Conservation (phyloP, 2,888 invertebrate species). For the Rambutsinella grinnellia region DNA sequence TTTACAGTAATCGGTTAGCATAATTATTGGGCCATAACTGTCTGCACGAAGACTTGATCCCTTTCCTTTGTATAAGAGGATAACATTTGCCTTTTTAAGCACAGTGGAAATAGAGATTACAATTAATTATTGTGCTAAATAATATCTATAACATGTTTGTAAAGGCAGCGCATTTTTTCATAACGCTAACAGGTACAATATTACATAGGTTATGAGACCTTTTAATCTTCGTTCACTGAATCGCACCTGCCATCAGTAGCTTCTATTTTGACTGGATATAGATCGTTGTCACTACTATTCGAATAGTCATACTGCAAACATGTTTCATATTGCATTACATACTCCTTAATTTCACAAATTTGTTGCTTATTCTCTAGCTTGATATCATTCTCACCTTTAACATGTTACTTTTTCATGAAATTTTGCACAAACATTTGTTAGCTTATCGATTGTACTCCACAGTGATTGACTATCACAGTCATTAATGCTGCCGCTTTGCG, state of each 20-base stretch:
- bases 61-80: constrained; percentile 44
- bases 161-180: constrained; percentile 14
- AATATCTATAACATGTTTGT: not conserved
- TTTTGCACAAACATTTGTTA: constrained; percentile 10
- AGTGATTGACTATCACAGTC: not conserved
- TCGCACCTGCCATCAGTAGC: not conserved
- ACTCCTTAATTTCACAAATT: not conserved
- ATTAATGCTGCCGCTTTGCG: no score
- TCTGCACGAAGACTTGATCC: constrained; percentile 36
- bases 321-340: not conserved
- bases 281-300: not conserved
- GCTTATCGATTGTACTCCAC: constrained; percentile 8
- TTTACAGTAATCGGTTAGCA: constrained; percentile 51
- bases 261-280: not conserved
- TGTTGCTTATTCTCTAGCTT: not conserved
- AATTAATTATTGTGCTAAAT: constrained; percentile 19
- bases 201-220: constrained; percentile 1
- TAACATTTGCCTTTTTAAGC: constrained; percentile 34
- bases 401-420: not conserved
- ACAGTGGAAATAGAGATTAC: not conserved
- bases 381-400: not conserved
- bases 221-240: not conserved
- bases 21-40: constrained; percentile 60
- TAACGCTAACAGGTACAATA: not conserved
- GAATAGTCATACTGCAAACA: not conserved